These are phyloP conservation scores for Heliconius himera DNA, from an alignment of 1,140 invertebrate species.

Conservation along the genomic window DNA sequence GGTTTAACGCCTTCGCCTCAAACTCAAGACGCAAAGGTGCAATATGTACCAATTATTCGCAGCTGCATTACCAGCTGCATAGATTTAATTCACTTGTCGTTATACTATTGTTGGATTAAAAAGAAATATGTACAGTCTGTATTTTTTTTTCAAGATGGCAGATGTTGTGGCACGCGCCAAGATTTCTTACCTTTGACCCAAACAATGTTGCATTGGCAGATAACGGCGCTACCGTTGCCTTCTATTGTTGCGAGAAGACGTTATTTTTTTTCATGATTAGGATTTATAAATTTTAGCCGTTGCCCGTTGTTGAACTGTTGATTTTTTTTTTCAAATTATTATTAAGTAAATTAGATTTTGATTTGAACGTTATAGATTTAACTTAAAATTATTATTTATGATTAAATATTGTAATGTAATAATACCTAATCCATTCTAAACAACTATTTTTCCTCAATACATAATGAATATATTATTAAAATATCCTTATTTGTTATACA, in stretches of 20 bases:
- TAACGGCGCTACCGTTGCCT: slow-evolving; percentile 38
- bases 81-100: slow-evolving; percentile 49
- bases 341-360: too few species aligned
- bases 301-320: neutral
- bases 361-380: too few species aligned
- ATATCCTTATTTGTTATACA: neutral
- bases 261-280: slow-evolving; percentile 21
- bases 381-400: too few species aligned
- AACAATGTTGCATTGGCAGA: slow-evolving; percentile 22
- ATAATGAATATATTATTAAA: too few species aligned
- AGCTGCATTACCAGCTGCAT: slow-evolving; percentile 47
- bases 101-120: slow-evolving; percentile 20
- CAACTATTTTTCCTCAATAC: too few species aligned
- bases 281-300: neutral
- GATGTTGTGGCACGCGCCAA: slow-evolving; percentile 46
- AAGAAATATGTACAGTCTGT: slow-evolving; percentile 4
- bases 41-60: slow-evolving; percentile 39
- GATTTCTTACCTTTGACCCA: slow-evolving; percentile 44
- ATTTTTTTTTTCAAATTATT: too few species aligned
- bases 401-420: too few species aligned
- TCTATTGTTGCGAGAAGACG: slow-evolving; percentile 26
- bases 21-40: slow-evolving; percentile 44
- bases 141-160: slow-evolving; percentile 12
- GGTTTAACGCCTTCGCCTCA: slow-evolving; percentile 31
- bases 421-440: too few species aligned